Evolutionary conservation across 2,888 invertebrate species (phyloP).

Genomic region (Leptothorax acervorum): DNA sequence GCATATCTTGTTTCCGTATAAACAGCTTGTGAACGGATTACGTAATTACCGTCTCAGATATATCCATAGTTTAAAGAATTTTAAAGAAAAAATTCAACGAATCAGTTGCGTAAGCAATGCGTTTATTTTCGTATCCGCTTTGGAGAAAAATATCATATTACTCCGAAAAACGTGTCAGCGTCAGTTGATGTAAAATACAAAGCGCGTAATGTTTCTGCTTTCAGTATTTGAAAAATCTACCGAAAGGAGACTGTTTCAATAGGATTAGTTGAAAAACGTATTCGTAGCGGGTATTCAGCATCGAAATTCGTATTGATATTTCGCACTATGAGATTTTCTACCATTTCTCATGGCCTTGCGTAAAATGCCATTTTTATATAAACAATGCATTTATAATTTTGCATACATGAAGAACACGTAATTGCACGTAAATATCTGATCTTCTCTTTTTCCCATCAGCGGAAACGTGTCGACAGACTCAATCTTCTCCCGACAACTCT

Average conservation of each 20-base stretch:
- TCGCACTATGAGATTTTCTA: too few relatives aligned
- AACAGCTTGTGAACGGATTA: slow-evolving; percentile 8
- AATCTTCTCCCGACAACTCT: slow-evolving; percentile 16
- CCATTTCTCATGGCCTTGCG: too few relatives aligned
- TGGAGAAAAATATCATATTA: slow-evolving; percentile 41
- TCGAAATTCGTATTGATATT: not conserved
- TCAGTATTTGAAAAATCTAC: not conserved
- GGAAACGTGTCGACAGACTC: slow-evolving; percentile 42
- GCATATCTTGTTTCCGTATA: slow-evolving; percentile 4
- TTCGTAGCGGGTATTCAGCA: not conserved
- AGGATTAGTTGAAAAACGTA: not conserved
- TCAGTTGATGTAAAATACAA: slow-evolving; percentile 28
- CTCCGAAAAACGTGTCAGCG: not conserved
- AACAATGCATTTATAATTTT: not conserved
- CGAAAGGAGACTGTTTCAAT: not conserved
- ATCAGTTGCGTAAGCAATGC: slow-evolving; percentile 33
- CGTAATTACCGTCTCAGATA: not conserved
- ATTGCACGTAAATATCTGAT: not conserved
- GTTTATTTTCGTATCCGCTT: slow-evolving; percentile 11
- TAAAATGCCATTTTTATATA: not conserved
- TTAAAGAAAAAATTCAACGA: slow-evolving; percentile 15
- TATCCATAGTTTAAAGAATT: slow-evolving; percentile 1
- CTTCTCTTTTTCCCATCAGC: not conserved
- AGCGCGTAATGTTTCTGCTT: slow-evolving; percentile 22
- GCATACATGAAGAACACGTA: not conserved